Base-by-base conservation (phyloP, 23 tunicate species). In the Ascidia mentula region DNA sequence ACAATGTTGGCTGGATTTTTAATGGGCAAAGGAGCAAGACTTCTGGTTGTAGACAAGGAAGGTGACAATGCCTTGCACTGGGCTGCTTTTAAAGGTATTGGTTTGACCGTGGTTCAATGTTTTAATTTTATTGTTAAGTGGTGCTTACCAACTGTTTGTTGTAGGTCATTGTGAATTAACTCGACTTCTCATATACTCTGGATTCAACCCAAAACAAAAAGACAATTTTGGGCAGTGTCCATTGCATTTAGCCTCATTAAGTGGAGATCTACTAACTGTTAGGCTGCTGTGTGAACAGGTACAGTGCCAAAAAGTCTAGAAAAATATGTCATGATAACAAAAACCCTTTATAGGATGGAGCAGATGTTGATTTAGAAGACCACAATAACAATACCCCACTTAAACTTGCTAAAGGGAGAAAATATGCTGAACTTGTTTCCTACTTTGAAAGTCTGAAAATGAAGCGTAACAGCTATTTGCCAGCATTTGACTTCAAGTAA, bases 61-160 rank as follows among this genome's bases (percentile, higher is more conserved):
- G 99, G 99, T 38, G 99, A 96, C 75, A 91, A 96, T 82, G 99
- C 99, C 1, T 75, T 96, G 1, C 96, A 90, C 37, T 96, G 99
- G 99, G 99, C 97, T 36, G 97, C 99, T 17, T 96, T 96, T 73
- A 96, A 96, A 88, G 98, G 97, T 91, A 35, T 53, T n/a, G n/a
- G n/a, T n/a, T n/a, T n/a, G n/a, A n/a, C n/a, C n/a, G n/a, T n/a
- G n/a, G n/a, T n/a, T n/a, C n/a, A n/a, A n/a, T n/a, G n/a, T n/a
- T n/a, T n/a, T n/a, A n/a, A n/a, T n/a, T n/a, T n/a, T 15, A 42
- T 42, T 42, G 53, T 42, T 12, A 12, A 42, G 12, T 42, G 53
- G 53, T 42, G 15, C 12, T 42, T 42, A 15, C 15, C 53, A 42
- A 42, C 73, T 73, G 28, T 72, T 79, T 38, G 13, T 77, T 73